A percentile compares a stretch with the other conserved stretches of the same genome.
These are phyloP conservation scores for Crotalus helleri DNA, from an alignment of 2,113 vertebrate genomes.

Conservation along the genomic window DNA sequence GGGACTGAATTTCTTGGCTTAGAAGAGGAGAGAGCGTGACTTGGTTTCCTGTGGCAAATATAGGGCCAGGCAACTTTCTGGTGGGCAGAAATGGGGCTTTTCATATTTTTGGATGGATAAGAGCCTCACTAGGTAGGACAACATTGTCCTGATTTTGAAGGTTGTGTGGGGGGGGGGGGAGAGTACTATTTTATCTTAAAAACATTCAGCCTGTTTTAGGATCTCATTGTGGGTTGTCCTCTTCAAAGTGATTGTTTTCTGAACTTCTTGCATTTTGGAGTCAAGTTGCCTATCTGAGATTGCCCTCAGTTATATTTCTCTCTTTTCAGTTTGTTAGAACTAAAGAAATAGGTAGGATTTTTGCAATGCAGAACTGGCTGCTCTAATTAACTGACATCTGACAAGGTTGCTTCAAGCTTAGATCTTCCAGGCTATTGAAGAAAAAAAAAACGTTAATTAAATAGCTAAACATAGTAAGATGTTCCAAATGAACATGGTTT, in stretches of 20 bases:
- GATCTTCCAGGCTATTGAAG: not conserved
- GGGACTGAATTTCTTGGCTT: not conserved
- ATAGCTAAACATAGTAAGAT: not conserved
- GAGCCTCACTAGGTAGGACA: not conserved
- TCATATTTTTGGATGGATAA: not conserved
- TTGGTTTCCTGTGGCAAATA: not conserved
- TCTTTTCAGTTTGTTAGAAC: not conserved
- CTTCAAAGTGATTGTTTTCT: not conserved
- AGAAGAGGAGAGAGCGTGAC: not conserved
- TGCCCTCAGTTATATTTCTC: not conserved
- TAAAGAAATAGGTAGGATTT: not conserved
- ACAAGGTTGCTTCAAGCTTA: not conserved
- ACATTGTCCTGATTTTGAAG: not conserved
- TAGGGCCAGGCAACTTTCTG: not conserved
- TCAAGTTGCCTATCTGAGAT: not conserved
- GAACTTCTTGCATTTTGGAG: not conserved
- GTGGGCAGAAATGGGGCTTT: not conserved
- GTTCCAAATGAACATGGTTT: not conserved
- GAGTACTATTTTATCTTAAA: not conserved
- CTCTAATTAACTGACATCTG: not conserved
- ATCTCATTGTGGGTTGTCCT: not conserved
- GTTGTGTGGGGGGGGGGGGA: not conserved
- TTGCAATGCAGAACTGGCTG: not conserved
- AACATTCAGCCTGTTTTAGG: not conserved
- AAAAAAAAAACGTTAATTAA: not conserved